Base-by-base conservation (phyloP, 37 sponge, comb jelly and placozoan species). In the Cladorhizidae sp. region DNA sequence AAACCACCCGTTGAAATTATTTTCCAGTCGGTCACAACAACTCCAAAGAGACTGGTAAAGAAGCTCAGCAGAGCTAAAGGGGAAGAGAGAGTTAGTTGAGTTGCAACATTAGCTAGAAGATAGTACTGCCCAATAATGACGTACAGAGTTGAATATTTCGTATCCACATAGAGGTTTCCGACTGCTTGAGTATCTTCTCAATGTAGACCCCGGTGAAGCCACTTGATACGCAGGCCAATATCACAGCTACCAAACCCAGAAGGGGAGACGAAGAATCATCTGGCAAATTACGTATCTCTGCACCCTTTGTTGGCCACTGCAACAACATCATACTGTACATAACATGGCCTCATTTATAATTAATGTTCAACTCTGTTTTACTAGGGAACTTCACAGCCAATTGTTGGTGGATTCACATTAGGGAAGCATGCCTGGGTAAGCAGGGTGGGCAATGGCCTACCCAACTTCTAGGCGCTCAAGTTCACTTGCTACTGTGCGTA, bases 171-270 rank as follows among this genome's bases (percentile, higher is more conserved):
- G 94, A 93, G n/a, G 77, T 81, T 26, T 90, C 76, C 17, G 96
- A 83, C 33, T 91, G 86, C 61, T 97, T 98, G 59, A 98, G 80
- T 50, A 98, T 86, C 86, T 86, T 93, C 79, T 98, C 98, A 77
- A 93, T 95, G 84, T 91, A 98, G 15, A 98, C 98, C 2, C 98
- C 98, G 41, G 93, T 79, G 80, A 98, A 98, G 20, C 98, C 98
- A 72, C 92, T 90, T 45, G 96, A 88, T 36, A 93, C 38, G 41
- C 94, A 98, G 18, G 98, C 96, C 54, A 80, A 38, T 18, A 93
- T 50, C 11, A 98, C 90, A 22, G 92, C 89, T 21, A 67, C 54
- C 50, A 98, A 68, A 0, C 99, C 99, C 18, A 90, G 54, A 49
- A 89, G 1, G 72, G 79, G 38, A 76, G 41, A 11, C 2, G 49